Base-by-base conservation (phyloP, 2,888 invertebrate species). In the Stenotaenia linearis region DNA sequence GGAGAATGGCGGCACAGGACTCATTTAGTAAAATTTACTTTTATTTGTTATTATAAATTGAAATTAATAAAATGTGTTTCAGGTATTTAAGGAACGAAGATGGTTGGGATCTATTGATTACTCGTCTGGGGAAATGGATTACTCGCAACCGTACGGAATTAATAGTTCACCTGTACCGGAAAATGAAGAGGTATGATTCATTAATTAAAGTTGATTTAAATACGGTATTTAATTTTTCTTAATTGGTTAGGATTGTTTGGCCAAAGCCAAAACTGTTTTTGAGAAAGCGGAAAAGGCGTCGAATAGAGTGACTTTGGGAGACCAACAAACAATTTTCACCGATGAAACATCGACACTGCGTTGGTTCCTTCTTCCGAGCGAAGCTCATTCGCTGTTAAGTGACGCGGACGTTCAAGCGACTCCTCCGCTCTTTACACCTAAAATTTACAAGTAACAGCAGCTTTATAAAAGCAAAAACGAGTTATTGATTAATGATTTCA, bases 311-410 rank as follows among this genome's bases (percentile, higher is more conserved):
- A 90, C 92, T 10, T 88, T 91, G 79, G 90, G 92, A 28, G 93
- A 95, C 85, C 93, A 93, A 82, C 90, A 91, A 82, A 89, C 91
- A 25, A 88, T 90, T 82, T 94, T 95, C 84, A 91, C 92, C 83
- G 86, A 86, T 30, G 88, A 91, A 75, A 90, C 91, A 69, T 91
- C 92, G 82, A 89, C 90, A 79, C 87, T 95, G 15, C 89, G 95
- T 81, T 96, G 96, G 96, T 96, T 95, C 86, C 91, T 96, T 90
- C 86, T 96, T 78, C 95, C 95, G 0, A 92, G 92, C 84, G 96
- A 96, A 88, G 95, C 95, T 0, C 92, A 93, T 84, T 91, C 91
- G 82, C 88, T 93, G 40, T 86, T 93, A 15, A 78, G 25, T 77
- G 78, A 15, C 15, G 35, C 2, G 10, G 56, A 79, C 78, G 69